Evolutionary conservation across 2,113 vertebrate species (phyloP).

Genomic region (Zapus hudsonius): DNA sequence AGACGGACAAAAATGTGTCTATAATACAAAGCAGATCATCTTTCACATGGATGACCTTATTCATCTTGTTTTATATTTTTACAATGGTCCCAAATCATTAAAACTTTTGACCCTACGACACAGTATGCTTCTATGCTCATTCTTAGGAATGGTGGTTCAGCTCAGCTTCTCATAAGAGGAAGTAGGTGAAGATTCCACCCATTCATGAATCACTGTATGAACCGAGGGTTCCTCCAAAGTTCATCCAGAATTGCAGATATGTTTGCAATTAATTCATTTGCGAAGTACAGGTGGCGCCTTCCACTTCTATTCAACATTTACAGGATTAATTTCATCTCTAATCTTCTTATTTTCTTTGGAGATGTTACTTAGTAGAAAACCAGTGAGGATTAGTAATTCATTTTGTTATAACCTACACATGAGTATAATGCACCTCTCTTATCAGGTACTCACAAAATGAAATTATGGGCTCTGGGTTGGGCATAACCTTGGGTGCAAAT

Average conservation of each 20-base stretch:
- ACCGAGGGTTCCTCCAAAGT: slow-evolving; percentile 41
- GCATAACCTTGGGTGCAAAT: not conserved
- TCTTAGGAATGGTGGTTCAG: not conserved
- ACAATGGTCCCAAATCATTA: slow-evolving; percentile 10
- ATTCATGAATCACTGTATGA: not conserved
- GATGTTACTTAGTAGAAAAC: not conserved
- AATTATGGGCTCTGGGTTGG: not conserved
- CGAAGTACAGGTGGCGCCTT: not conserved
- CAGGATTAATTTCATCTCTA: not conserved
- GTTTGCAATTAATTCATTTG: slow-evolving; percentile 27
- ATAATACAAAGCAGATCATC: slow-evolving; percentile 68
- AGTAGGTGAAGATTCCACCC: not conserved
- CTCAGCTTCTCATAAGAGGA: slow-evolving; percentile 9
- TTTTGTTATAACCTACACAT: not conserved
- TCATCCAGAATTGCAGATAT: slow-evolving; percentile 14
- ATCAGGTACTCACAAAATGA: not conserved
- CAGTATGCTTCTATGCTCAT: not conserved
- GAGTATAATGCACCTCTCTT: not conserved
- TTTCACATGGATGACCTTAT: slow-evolving; percentile 43
- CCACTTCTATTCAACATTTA: not conserved
- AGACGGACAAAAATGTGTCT: slow-evolving; percentile 36
- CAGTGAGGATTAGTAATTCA: not conserved
- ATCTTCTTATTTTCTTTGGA: not conserved
- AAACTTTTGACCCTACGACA: not conserved
- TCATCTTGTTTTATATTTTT: slow-evolving; percentile 51